Base-by-base conservation (phyloP, 2,888 invertebrate genomes). In the Cheilosia impressa region DNA sequence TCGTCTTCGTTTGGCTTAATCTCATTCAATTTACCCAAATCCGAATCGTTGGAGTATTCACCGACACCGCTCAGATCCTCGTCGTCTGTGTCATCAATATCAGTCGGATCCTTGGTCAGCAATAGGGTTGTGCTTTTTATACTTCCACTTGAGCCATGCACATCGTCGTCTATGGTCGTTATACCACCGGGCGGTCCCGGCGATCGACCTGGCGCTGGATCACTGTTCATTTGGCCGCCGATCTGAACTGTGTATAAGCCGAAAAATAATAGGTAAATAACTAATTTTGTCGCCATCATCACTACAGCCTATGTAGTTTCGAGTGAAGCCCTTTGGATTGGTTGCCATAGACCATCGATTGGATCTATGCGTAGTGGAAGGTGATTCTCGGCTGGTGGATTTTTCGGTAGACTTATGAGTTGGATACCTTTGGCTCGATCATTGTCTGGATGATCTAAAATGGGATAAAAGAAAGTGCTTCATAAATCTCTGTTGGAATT, bases 141-240 rank as follows among this genome's bases (percentile, higher is more conserved):
- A 73, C 68, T 72, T 78, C 80, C 71, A 72, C 73, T 83, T 75
- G 83, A 78, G 85, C 75, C 76, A 73, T 79, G 85, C 71, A 60
- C 77, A 75, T 81, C 77, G 81, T 81, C 87, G 31, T 79, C 75
- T 71, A 80, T 81, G 72, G 78, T 85, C 73, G 87, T 80, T 65
- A 76, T 71, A 62, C 65, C 76, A 75, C 52, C 63, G 75, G 94
- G 95, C 88, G 95, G 95, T 50, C 95, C 95, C 15, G 95, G 95
- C 1, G 95, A 95, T 47, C 95, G 92, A 7, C 95, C 95, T 0
- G 95, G 95, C 0, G 95, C 95, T 15, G 95, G 95, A 90, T 95
- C 95, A 71, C 94, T 94, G 88, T 93, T 94, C 17, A 94, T 93
- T 75, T 91, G 90, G 75, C 91, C 91, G 62, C 91, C 92, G 62